Base-by-base conservation (phyloP, 2,797 vertebrate genomes). In the Toxotes lorentzi region DNA sequence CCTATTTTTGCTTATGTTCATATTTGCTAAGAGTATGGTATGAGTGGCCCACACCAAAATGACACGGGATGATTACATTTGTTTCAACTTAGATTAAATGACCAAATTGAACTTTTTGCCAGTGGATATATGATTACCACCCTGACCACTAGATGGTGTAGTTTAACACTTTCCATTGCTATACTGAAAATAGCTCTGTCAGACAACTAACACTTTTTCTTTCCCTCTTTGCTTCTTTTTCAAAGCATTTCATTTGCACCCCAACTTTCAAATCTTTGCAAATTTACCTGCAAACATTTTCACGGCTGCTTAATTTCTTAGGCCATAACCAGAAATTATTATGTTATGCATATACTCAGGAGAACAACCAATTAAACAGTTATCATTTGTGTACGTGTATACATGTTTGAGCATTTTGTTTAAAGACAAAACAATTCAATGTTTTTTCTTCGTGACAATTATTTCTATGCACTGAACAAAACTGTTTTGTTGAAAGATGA, bases 331-430 rank as follows among this genome's bases (percentile, higher is more conserved):
- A 70, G 32, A 64, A 3, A 19, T 7, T 4, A 61, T 72, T 21
- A 68, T 66, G 50, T 41, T 70, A 32, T 66, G 35, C 56, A 56
- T 91, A 71, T 87, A 85, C 86, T 88, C 80, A 89, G 79, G 76
- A 84, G 75, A 81, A 70, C 17, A 68, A 45, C 50, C 21, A 58
- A 4, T 17, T 45, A 57, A 69, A 23, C 34, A 27, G 34, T 40
- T 70, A 23, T 10, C 43, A 16, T 64, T 2, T 59, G 5, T 35
- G 24, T 66, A 24, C 43, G 40, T 71, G 54, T 81, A 13, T 41
- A 30, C 0, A 16, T 41, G 34, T 53, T 66, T 68, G 23, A 64
- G 21, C 19, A 35, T 65, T 74, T 62, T 72, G 53, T 58, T 58
- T 24, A 62, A 51, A 78, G 10, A 19, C 2, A 45, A 35, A 13